These are phyloP conservation scores for Lithophane leautieri DNA, from an alignment of 2,888 invertebrate genomes.

Conservation along the genomic window DNA sequence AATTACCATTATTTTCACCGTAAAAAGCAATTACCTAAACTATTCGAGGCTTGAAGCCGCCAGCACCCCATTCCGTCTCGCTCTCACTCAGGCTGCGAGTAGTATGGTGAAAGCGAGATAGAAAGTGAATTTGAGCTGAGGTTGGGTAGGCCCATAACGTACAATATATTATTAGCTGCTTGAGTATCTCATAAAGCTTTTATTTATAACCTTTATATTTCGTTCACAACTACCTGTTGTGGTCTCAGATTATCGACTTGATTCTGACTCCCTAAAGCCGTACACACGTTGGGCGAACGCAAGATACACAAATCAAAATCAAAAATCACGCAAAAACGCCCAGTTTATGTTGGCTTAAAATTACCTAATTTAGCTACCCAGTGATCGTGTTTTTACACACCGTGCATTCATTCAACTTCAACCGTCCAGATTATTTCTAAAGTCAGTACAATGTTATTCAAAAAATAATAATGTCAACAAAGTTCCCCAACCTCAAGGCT, in stretches of 20 bases:
- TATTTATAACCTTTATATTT: background rate
- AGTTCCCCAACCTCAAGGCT: slow-evolving; percentile 21
- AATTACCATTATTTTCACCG: too few species aligned
- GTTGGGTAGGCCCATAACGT: background rate
- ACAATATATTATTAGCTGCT: background rate
- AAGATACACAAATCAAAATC: too few species aligned
- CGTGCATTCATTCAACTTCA: background rate
- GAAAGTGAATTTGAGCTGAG: too few species aligned
- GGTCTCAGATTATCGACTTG: background rate
- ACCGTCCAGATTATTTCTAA: background rate
- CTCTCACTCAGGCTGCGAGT: too few species aligned
- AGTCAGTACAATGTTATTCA: background rate
- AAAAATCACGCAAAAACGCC: too few species aligned
- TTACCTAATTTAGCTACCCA: slow-evolving; percentile 1
- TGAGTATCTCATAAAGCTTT: background rate
- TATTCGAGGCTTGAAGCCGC: too few species aligned
- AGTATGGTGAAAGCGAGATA: too few species aligned
- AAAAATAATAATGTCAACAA: background rate
- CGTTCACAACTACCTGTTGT: background rate
- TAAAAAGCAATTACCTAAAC: too few species aligned
- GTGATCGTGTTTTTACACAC: background rate
- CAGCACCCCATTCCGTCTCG: too few species aligned
- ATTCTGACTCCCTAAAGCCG: background rate
- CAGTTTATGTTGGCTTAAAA: too few species aligned
- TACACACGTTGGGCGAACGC: background rate